Percentiles rank a stretch among this genome's conserved stretches.
Evolutionary conservation across 2,797 vertebrate species (phyloP).

Genomic region (Silurus aristotelis): DNA sequence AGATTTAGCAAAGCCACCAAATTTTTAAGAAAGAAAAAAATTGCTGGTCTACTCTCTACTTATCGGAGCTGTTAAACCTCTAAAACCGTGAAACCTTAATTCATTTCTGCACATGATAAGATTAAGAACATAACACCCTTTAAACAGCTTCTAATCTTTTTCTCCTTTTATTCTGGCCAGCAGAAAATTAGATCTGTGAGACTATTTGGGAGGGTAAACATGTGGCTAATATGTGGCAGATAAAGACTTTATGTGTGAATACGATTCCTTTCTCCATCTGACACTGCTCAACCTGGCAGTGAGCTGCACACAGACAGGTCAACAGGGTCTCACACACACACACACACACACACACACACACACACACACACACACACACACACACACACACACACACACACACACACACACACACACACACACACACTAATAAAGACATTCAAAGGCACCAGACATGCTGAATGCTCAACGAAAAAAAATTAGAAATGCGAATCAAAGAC

Average conservation of each 20-base stretch:
- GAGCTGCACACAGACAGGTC: conserved; percentile 28
- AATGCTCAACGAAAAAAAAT: conserved; percentile 47
- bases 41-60: background rate
- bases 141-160: conserved; percentile 37
- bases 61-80: background rate
- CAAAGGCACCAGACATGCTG: conserved; percentile 26
- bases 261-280: conserved; percentile 26
- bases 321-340: conserved; percentile 13
- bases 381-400: no score
- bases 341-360: no score
- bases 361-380: no score
- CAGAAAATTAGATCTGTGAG: conserved; percentile 24
- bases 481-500: conserved; percentile 43
- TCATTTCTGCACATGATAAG: background rate
- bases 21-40: background rate
- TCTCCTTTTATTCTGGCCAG: conserved; percentile 4
- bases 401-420: no score
- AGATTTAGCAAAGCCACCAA: background rate
- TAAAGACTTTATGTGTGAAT: conserved; percentile 32
- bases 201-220: conserved; percentile 41
- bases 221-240: conserved; percentile 36
- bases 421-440: conserved; percentile 34
- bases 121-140: conserved; percentile 25
- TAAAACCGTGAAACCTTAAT: conserved; percentile 18
- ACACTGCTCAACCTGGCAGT: conserved; percentile 21